Conservation (phyloP, 23 tunicate genomes). For the Halocynthia roretzi region DNA sequence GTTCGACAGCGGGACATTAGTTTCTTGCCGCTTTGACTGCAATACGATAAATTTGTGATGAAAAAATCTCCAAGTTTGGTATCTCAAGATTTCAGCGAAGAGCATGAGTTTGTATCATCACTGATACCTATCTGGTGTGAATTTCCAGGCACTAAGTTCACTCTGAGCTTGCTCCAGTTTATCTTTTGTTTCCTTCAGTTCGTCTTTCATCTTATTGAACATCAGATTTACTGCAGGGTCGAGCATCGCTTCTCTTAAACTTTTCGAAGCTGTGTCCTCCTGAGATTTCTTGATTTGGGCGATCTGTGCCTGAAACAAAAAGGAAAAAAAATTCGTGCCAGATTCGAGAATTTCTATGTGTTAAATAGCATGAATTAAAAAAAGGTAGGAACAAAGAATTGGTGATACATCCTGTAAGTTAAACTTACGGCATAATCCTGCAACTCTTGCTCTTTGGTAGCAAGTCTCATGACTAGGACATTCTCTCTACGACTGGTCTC, state of each 20-base stretch:
- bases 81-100: not conserved
- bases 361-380: not conserved
- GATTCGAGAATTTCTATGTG: not conserved
- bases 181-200: conserved; percentile 86
- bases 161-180: conserved; percentile 92
- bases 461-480: conserved; percentile 86
- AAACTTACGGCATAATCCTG: conserved; percentile 78
- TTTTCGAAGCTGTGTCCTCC: conserved; percentile 42
- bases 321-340: not conserved
- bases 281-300: conserved; percentile 54
- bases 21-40: conserved; percentile 94
- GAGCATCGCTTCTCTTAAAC: conserved; percentile 70
- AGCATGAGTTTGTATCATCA: not conserved
- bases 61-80: not conserved
- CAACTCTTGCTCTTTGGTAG: conserved; percentile 87
- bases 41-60: not conserved
- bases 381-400: not conserved
- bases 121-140: conserved; percentile 90
- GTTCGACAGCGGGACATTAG: conserved; percentile 91
- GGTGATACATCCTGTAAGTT: not conserved
- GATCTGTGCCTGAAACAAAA: conserved; percentile 61
- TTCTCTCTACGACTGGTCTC: conserved; percentile 87
- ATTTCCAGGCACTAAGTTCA: conserved; percentile 97
- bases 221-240: conserved; percentile 93
- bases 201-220: conserved; percentile 79